phyloP scores from a whole-genome alignment of 2,888 invertebrate genomes.

The Stegana nigrithorax region DNA sequence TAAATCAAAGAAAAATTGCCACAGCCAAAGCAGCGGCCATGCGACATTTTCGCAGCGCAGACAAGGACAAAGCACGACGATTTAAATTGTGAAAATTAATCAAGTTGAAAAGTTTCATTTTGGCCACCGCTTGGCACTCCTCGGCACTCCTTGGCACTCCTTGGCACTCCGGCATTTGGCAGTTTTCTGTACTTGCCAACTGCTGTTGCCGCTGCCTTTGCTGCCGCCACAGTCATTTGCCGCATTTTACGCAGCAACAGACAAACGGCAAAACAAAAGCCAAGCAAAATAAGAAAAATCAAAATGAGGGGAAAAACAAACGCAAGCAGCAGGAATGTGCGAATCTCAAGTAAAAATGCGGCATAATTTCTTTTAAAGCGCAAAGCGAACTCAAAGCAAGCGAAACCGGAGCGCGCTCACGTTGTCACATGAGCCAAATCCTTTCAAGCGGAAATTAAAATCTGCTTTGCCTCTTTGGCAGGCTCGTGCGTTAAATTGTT shows the following conservation, averaged over 20 bases:
- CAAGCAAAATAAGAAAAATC: not conserved
- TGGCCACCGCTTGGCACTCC: slow-evolving; percentile 24
- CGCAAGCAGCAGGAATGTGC: not conserved
- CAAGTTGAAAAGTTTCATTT: slow-evolving; percentile 54
- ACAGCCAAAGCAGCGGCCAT: not conserved
- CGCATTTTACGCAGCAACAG: no score
- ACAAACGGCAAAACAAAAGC: no score
- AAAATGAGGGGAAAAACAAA: no score
- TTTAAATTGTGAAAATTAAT: slow-evolving; percentile 60
- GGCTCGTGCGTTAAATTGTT: not conserved
- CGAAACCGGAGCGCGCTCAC: not conserved
- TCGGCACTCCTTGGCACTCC: no score
- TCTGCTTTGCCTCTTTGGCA: slow-evolving; percentile 7
- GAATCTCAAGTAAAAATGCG: not conserved
- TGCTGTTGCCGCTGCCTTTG: no score
- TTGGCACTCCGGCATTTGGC: no score
- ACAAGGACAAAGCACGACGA: slow-evolving; percentile 31
- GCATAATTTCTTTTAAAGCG: no score
- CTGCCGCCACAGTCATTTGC: no score
- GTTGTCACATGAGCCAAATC: slow-evolving; percentile 29
- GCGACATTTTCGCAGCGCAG: slow-evolving; percentile 40
- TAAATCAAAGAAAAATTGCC: slow-evolving; percentile 29
- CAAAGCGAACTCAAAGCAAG: not conserved
- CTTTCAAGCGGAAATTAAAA: slow-evolving; percentile 60
- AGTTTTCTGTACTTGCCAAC: no score